phyloP scores from a whole-genome alignment of 92 coral and sea anemone genomes.

The Scolanthus callimorphus region DNA sequence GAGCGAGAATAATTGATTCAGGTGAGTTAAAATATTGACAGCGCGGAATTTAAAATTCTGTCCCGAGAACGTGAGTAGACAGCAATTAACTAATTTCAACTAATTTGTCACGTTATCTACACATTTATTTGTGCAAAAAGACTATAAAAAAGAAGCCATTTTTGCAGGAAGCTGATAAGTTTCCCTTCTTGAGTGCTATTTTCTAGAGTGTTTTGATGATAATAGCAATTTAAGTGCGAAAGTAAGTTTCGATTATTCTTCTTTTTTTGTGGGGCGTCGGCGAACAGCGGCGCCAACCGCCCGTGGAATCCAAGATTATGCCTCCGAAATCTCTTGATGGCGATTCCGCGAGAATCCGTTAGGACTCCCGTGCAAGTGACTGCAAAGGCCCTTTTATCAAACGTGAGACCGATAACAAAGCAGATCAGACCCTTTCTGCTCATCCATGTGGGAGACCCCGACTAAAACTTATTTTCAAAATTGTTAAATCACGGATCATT shows the following conservation, averaged over 20 bases:
- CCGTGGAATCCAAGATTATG: slow-evolving; percentile 68
- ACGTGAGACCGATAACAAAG: no score
- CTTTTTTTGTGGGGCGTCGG: not conserved
- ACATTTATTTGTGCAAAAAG: not conserved
- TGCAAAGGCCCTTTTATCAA: slow-evolving; percentile 92
- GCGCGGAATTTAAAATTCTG: not conserved
- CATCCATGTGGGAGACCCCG: no score
- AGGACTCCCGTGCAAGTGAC: slow-evolving; percentile 61
- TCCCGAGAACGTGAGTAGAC: not conserved
- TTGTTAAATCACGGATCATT: no score
- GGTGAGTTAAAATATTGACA: not conserved
- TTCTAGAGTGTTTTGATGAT: not conserved
- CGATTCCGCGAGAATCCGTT: slow-evolving; percentile 85
- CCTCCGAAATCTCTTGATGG: slow-evolving; percentile 99
- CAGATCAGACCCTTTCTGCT: no score
- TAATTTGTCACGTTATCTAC: not conserved
- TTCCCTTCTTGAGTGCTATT: not conserved
- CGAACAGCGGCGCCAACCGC: slow-evolving; percentile 69
- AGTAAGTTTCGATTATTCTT: no score
- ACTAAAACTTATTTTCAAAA: no score
- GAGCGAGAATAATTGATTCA: not conserved
- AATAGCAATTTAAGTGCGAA: not conserved
- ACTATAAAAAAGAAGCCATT: not conserved
- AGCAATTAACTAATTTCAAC: not conserved
- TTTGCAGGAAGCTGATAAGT: not conserved